Evolutionary conservation across 2,113 vertebrate species (phyloP).

Genomic region (Notarius lentiginosus): DNA sequence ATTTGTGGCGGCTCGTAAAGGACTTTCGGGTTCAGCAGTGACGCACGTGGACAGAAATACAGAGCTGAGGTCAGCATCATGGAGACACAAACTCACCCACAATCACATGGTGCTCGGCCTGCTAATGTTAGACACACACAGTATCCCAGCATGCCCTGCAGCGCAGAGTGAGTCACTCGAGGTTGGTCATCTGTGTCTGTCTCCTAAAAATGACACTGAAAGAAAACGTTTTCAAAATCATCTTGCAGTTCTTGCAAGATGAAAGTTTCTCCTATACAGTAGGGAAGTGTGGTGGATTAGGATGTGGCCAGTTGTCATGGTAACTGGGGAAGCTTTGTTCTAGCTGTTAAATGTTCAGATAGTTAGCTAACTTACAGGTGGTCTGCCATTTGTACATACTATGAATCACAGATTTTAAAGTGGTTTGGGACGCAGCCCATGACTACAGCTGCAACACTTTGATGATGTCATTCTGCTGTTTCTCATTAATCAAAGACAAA

Average conservation of each 20-base stretch:
- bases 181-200: not conserved
- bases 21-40: constrained; percentile 65
- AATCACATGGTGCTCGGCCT: constrained; percentile 47
- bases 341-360: not conserved
- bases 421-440: not conserved
- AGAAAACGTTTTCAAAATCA: not conserved
- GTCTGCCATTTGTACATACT: not conserved
- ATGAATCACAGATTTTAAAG: not conserved
- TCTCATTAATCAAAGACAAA: not conserved
- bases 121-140: constrained; percentile 42
- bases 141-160: constrained; percentile 9
- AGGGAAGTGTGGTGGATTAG: not conserved
- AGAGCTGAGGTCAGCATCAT: constrained; percentile 59
- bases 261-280: not conserved
- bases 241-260: not conserved
- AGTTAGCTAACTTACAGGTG: not conserved
- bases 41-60: constrained; percentile 68
- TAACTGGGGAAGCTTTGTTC: not conserved
- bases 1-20: constrained; percentile 70
- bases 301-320: not conserved
- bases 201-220: not conserved
- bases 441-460: not conserved
- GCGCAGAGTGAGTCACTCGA: not conserved
- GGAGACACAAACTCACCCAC: constrained; percentile 32
- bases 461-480: not conserved